Evolutionary conservation across 1,140 invertebrate genomes (phyloP).

Genomic region (Trichonephila clavata): DNA sequence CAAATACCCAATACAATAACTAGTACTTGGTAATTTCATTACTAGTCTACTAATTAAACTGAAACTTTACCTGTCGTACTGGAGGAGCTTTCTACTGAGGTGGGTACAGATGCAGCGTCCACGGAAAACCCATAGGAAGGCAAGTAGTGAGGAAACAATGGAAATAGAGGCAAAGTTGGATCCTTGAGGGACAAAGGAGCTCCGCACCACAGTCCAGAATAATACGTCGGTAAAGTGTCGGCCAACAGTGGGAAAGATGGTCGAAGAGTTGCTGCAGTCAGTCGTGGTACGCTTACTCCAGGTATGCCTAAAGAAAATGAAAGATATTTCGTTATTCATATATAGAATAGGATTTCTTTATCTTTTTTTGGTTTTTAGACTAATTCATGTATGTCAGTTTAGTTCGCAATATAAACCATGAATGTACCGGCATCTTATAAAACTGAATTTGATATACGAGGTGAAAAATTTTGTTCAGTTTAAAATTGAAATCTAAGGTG

Average conservation of each 20-base stretch:
- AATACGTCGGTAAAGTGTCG: slow-evolving; percentile 74
- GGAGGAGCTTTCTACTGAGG: slow-evolving; percentile 9
- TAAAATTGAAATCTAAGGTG: no score
- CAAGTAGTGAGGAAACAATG: slow-evolving; percentile 76
- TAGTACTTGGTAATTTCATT: no score
- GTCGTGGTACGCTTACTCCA: slow-evolving; percentile 24
- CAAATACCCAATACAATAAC: no score
- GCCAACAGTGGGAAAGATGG: slow-evolving; percentile 73
- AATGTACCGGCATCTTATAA: no score
- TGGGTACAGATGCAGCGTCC: not conserved
- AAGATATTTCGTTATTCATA: no score
- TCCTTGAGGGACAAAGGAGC: slow-evolving; percentile 70
- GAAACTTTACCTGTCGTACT: slow-evolving; percentile 32
- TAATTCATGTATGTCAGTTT: no score
- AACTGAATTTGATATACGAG: no score
- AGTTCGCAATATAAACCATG: no score
- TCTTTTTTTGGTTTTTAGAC: no score
- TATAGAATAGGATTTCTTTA: no score
- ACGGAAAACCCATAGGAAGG: slow-evolving; percentile 69
- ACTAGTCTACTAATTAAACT: no score
- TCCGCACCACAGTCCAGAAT: slow-evolving; percentile 75
- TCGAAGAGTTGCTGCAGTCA: slow-evolving; percentile 48
- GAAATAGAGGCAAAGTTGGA: slow-evolving; percentile 74
- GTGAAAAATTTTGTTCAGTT: no score
- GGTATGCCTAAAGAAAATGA: slow-evolving; percentile 32